Base-by-base conservation (phyloP, 2,113 vertebrate species). In the Tragelaphus strepsiceros region DNA sequence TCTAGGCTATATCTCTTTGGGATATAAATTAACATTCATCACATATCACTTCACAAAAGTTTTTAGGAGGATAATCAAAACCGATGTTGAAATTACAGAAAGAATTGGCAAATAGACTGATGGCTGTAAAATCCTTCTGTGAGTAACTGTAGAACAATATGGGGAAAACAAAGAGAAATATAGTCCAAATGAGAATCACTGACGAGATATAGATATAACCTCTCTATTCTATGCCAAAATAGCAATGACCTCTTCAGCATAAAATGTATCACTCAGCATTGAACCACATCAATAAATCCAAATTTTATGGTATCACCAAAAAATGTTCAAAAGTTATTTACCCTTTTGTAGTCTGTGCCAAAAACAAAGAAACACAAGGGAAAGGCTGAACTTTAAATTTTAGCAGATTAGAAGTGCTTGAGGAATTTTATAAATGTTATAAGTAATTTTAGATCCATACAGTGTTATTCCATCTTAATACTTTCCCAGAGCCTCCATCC, bases 401-500 rank as follows among this genome's bases (percentile, higher is more conserved):
- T 28, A 92, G 32, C 64, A 90, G 46, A 91, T 90, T 59, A 90
- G 46, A 97, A 92, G 49, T n/a, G 1, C 49, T 46, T 91, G 58
- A 56, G 13, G 61, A 93, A 92, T 80, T 94, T 95, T 78, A 78
- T 77, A 95, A 95, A 97, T 90, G 43, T 85, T 88, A 92, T 30
- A 82, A 95, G 43, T 7, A 51, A 58, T 28, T 59, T 88, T 86
- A 77, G 59, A 96, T 62, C 56, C 6, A 88, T n/a, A 67, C 4
- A 67, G 32, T 91, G 19, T 85, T 91, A 82, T 91, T 95, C 19
- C 35, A 82, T 82, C 90, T 95, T 82, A 92, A 67, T 90, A 51
- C 59, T 82, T 95, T 91, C 43, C 59, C 35, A 94, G 95, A 92
- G 22, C 21, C n/a, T 51, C 24, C 12, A 54, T 71, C 43, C 19